Percentiles rank a stretch among this genome's conserved stretches.
phyloP scores from a whole-genome alignment of 1,140 invertebrate genomes.

The Probaryconus sp. region DNA sequence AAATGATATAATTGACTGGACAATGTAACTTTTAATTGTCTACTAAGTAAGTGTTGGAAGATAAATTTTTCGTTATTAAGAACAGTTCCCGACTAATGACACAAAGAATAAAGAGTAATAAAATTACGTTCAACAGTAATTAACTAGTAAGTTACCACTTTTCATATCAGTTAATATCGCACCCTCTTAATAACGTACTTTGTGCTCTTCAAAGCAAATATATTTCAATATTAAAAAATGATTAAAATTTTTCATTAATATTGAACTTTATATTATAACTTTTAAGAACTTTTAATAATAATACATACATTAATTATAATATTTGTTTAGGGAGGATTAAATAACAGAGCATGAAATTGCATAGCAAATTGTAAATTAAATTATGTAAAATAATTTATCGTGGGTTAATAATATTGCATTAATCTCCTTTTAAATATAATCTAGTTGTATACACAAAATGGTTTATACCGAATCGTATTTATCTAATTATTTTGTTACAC shows the following conservation, averaged over 20 bases:
- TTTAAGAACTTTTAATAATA: too few relatives aligned
- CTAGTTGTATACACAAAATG: conserved; percentile 7
- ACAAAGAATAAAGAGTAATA: conserved; percentile 42
- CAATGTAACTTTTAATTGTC: conserved; percentile 37
- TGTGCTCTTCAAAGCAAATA: conserved; percentile 14
- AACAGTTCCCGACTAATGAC: conserved; percentile 21
- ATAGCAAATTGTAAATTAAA: too few relatives aligned
- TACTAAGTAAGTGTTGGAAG: conserved; percentile 32
- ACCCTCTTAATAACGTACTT: conserved; percentile 18
- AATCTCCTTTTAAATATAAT: conserved; percentile 8
- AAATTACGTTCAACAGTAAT: conserved; percentile 32
- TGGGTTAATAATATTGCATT: not conserved
- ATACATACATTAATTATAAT: too few relatives aligned
- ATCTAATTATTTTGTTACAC: conserved; percentile 64
- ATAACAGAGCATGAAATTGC: too few relatives aligned
- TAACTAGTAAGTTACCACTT: conserved; percentile 32
- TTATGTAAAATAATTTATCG: too few relatives aligned
- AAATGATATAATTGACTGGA: conserved; percentile 27
- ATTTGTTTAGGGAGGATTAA: too few relatives aligned
- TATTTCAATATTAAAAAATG: conserved; percentile 6
- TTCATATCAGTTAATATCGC: conserved; percentile 30
- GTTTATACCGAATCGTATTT: conserved; percentile 9
- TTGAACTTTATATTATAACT: too few relatives aligned
- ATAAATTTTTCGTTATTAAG: conserved; percentile 37
- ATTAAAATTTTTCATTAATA: not conserved